These are phyloP conservation scores for Oxytorus armatus DNA, from an alignment of 2,888 invertebrate species.

Conservation along the genomic window DNA sequence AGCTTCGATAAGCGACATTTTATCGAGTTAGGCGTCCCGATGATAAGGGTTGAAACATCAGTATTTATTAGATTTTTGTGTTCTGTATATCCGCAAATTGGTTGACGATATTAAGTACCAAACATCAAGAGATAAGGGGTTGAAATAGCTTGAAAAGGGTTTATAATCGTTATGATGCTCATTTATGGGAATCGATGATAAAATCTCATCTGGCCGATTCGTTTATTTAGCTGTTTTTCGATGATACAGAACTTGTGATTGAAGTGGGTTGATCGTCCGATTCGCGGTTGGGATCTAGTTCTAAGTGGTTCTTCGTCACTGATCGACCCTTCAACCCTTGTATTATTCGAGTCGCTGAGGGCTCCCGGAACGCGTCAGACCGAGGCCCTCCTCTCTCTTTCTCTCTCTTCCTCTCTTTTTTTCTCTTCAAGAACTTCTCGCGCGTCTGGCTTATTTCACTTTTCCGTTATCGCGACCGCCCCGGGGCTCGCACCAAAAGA, in stretches of 20 bases:
- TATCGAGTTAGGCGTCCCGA: too few species aligned
- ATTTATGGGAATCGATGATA: constrained; percentile 55
- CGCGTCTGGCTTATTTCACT: constrained; percentile 65
- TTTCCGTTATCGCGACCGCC: constrained; percentile 63
- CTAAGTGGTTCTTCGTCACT: constrained; percentile 56
- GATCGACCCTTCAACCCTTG: constrained; percentile 68
- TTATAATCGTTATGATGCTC: too few species aligned
- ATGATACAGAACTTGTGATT: constrained; percentile 35
- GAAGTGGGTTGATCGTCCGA: constrained; percentile 57
- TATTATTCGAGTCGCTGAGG: constrained; percentile 51
- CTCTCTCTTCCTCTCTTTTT: constrained; percentile 22
- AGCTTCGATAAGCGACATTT: too few species aligned
- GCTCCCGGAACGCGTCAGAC: constrained; percentile 61
- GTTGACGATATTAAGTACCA: background rate
- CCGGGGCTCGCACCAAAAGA: constrained; percentile 71
- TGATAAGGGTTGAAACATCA: too few species aligned
- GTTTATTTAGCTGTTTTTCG: constrained; percentile 52
- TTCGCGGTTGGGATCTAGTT: constrained; percentile 54
- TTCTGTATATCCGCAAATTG: too few species aligned
- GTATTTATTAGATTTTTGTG: too few species aligned
- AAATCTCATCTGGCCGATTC: constrained; percentile 45
- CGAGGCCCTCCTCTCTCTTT: constrained; percentile 39
- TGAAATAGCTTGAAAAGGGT: constrained; percentile 24
- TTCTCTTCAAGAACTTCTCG: constrained; percentile 38
- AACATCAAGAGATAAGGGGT: constrained; percentile 27